These are phyloP conservation scores for Axinella damicornis DNA, from an alignment of 37 sponge, comb jelly and placozoan genomes.

Conservation along the genomic window DNA sequence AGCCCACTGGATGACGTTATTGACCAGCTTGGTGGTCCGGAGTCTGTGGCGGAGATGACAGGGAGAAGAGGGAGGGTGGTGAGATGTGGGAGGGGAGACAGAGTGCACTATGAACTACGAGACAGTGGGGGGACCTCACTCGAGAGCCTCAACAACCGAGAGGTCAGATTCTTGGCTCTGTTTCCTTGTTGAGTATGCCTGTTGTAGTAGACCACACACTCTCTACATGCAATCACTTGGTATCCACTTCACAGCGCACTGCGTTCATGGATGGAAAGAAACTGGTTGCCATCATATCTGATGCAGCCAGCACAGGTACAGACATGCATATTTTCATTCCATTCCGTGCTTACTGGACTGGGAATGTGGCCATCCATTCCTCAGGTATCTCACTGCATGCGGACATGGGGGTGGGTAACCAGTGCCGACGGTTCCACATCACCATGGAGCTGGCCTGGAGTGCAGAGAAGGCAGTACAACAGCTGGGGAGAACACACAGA, in stretches of 20 bases:
- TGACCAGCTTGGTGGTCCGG: constrained; percentile 60
- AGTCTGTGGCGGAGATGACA: constrained; percentile 73
- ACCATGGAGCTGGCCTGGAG: constrained; percentile 80
- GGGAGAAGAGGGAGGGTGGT: constrained; percentile 62
- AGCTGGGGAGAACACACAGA: constrained; percentile 71
- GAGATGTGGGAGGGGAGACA: constrained; percentile 13
- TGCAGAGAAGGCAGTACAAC: constrained; percentile 81
- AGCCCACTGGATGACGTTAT: constrained; percentile 72
- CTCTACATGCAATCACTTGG: too few species aligned
- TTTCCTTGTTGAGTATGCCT: too few species aligned
- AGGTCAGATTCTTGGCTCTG: too few species aligned
- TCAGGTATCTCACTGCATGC: constrained; percentile 67
- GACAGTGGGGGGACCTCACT: constrained; percentile 33
- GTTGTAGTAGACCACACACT: too few species aligned
- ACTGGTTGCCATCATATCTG: constrained; percentile 68
- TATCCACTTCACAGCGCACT: constrained; percentile 15
- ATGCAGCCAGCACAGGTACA: constrained; percentile 76
- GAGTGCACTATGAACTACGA: constrained; percentile 38
- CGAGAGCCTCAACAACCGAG: constrained; percentile 69
- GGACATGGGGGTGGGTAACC: constrained; percentile 43
- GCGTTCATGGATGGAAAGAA: constrained; percentile 69
- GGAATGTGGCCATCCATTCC: not conserved
- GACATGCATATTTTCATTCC: not conserved
- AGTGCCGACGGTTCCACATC: constrained; percentile 54
- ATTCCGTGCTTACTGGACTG: not conserved